Evolutionary conservation across 1,140 invertebrate species (phyloP).

Genomic region (Wasmannia auropunctata): DNA sequence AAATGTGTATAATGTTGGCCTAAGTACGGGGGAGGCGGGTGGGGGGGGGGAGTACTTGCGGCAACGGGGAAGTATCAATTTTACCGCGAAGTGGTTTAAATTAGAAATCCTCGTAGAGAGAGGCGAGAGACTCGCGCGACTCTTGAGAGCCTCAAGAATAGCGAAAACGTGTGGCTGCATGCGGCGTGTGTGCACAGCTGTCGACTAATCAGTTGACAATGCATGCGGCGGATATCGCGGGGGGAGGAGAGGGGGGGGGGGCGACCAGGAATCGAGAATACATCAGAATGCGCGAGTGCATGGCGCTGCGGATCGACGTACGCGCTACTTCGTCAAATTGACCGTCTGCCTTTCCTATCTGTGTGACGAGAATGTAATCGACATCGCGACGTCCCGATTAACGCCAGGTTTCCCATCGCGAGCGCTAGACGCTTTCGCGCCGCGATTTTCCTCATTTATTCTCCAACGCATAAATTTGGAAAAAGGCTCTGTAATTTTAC

Average conservation of each 20-base stretch:
- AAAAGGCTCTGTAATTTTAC: not conserved
- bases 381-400: slow-evolving; percentile 17
- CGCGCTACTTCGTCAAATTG: slow-evolving; percentile 27
- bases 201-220: slow-evolving; percentile 43
- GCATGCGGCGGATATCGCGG: slow-evolving; percentile 30
- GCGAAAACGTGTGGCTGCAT: not conserved
- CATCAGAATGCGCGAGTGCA: slow-evolving; percentile 32
- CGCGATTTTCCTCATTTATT: not conserved
- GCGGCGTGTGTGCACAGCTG: slow-evolving; percentile 41
- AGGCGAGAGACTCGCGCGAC: too few relatives aligned
- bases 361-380: slow-evolving; percentile 28
- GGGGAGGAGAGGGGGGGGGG: too few relatives aligned
- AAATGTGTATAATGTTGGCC: not conserved
- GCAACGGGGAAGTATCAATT: not conserved
- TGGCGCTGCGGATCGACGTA: not conserved
- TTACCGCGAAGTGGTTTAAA: slow-evolving; percentile 22
- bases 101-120: slow-evolving; percentile 35
- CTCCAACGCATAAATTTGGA: not conserved
- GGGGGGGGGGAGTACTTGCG: too few relatives aligned
- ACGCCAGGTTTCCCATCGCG: not conserved
- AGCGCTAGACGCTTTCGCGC: not conserved
- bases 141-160: slow-evolving; percentile 14
- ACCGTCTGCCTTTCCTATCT: slow-evolving; percentile 4
- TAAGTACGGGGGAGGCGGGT: not conserved
- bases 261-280: slow-evolving; percentile 26